Evolutionary conservation across 35 echinoderm and acorn worm genomes (phyloP).

Genomic region (Acanthaster planci): DNA sequence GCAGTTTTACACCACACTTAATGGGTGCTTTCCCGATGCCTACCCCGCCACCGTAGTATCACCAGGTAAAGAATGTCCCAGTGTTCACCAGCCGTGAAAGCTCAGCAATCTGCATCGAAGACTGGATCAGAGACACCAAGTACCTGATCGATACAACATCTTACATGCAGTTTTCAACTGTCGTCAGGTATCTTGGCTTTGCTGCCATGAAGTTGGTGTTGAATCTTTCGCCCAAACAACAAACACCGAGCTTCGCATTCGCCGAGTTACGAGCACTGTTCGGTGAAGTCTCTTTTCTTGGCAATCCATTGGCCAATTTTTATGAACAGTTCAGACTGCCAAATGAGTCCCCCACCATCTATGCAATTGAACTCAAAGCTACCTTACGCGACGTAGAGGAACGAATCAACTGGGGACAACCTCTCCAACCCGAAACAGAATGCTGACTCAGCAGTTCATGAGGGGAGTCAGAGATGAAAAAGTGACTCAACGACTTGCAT

Average conservation of each 20-base stretch:
- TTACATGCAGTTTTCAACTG: constrained; percentile 36
- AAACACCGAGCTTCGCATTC: constrained; percentile 15
- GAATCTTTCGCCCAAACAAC: constrained; percentile 17
- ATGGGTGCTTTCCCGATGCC: too few species aligned
- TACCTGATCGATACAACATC: constrained; percentile 17
- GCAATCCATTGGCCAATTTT: constrained; percentile 28
- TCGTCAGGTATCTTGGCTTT: constrained; percentile 39
- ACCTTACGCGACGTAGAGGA: neutral
- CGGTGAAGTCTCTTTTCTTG: constrained; percentile 1
- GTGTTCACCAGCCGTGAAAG: constrained; percentile 20
- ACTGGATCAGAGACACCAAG: constrained; percentile 37
- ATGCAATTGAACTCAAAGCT: neutral
- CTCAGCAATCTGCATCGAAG: constrained; percentile 6
- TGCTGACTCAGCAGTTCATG: constrained; percentile 17
- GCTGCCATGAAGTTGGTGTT: constrained; percentile 31
- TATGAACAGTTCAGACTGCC: neutral
- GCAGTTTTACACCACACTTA: too few species aligned
- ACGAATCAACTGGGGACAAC: neutral
- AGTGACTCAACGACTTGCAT: neutral
- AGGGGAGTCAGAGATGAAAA: neutral
- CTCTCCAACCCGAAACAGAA: neutral
- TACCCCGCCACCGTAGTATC: too few species aligned
- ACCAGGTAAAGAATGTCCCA: constrained; percentile 27
- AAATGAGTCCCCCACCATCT: neutral
- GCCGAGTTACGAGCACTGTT: constrained; percentile 10